Conservation (phyloP, 2,113 vertebrate genomes). For the Hippocampus mohnikei region DNA sequence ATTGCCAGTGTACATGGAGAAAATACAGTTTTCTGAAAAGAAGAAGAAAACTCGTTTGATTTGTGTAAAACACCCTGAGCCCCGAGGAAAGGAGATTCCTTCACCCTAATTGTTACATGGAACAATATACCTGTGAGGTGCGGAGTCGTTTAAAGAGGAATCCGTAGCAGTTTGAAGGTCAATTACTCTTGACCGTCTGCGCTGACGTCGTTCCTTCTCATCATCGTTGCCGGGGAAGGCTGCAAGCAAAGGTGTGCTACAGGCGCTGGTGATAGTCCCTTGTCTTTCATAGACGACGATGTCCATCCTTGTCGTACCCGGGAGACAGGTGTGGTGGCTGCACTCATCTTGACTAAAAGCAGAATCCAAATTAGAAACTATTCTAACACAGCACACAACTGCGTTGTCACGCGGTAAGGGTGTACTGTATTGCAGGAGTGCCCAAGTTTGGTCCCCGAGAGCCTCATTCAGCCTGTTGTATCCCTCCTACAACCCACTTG, state of each 20-base stretch:
- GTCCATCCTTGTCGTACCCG: slow-evolving; percentile 59
- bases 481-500: too few species aligned
- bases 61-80: too few species aligned
- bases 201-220: slow-evolving; percentile 81
- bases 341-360: slow-evolving; percentile 60
- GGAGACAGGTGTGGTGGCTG: slow-evolving; percentile 62
- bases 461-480: too few species aligned
- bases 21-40: too few species aligned
- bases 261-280: slow-evolving; percentile 58
- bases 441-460: too few species aligned
- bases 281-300: slow-evolving; percentile 58
- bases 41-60: too few species aligned
- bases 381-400: too few species aligned
- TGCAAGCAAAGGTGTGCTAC: slow-evolving; percentile 74
- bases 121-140: slow-evolving; percentile 51
- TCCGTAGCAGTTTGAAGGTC: slow-evolving; percentile 75
- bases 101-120: neutral
- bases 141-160: slow-evolving; percentile 66
- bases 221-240: slow-evolving; percentile 86
- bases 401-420: too few species aligned
- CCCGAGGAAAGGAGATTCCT: too few species aligned
- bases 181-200: slow-evolving; percentile 79
- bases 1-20: too few species aligned
- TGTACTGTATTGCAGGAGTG: too few species aligned
- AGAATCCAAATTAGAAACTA: neutral